phyloP scores from a whole-genome alignment of 2,888 invertebrate species.

The Nasonia oneida region DNA sequence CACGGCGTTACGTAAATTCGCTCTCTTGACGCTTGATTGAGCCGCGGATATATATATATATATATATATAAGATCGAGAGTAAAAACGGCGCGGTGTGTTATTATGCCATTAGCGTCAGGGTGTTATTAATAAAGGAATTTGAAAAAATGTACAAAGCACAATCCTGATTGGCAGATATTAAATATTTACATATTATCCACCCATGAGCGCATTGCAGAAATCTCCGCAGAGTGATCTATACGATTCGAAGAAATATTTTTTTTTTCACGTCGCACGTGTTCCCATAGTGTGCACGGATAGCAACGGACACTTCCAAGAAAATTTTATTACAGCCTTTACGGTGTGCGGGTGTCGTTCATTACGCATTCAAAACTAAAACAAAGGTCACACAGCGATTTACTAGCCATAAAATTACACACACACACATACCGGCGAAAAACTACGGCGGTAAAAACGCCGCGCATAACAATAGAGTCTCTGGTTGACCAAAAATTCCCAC shows the following conservation, averaged over 20 bases:
- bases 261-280: too few relatives aligned
- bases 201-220: not conserved
- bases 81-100: not conserved
- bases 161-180: not conserved
- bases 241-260: too few relatives aligned
- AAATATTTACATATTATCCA: not conserved
- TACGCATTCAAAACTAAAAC: slow-evolving; percentile 10
- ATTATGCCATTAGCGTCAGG: not conserved
- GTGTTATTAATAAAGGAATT: slow-evolving; percentile 12
- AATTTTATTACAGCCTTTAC: slow-evolving; percentile 10
- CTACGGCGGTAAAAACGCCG: not conserved
- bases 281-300: not conserved
- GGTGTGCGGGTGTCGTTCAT: not conserved
- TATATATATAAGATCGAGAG: not conserved
- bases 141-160: not conserved
- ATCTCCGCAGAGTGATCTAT: not conserved
- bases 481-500: not conserved
- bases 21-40: not conserved
- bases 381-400: slow-evolving; percentile 2
- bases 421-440: not conserved
- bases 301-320: not conserved
- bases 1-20: not conserved
- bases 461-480: not conserved
- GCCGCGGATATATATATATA: not conserved
- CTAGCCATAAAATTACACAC: slow-evolving; percentile 1